Conservation (phyloP, 2,797 vertebrate species). For the Danio choprae region DNA sequence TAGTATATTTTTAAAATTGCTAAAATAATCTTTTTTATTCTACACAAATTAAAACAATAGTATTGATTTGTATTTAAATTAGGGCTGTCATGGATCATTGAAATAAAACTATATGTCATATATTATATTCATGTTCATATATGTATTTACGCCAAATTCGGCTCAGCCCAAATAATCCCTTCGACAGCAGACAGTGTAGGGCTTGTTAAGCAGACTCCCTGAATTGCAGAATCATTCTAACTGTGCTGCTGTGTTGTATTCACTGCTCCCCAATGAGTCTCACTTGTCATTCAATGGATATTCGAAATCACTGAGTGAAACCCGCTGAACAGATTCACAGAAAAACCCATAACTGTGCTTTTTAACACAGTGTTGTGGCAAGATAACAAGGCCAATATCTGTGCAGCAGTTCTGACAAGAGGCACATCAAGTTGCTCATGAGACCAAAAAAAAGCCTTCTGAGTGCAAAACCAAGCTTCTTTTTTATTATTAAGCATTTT, state of each 20-base stretch:
- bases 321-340: neutral
- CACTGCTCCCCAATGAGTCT: constrained; percentile 30
- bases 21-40: no score
- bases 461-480: neutral
- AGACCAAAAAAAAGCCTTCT: neutral
- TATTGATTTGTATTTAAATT: neutral
- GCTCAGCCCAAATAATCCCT: neutral
- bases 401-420: constrained; percentile 12
- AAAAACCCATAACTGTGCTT: constrained; percentile 1
- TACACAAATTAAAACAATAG: neutral
- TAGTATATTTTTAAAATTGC: no score
- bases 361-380: constrained; percentile 6
- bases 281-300: constrained; percentile 15
- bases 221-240: constrained; percentile 16
- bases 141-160: neutral
- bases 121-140: no score
- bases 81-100: neutral
- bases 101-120: no score
- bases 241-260: constrained; percentile 2
- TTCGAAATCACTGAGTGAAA: constrained; percentile 26
- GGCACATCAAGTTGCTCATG: neutral
- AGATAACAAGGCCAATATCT: constrained; percentile 13
- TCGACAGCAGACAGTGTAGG: neutral
- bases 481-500: neutral
- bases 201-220: constrained; percentile 39